Percentiles rank a stretch among this genome's conserved stretches.
Conservation (phyloP, 1,140 invertebrate genomes). For the Heliothis subflexa region DNA sequence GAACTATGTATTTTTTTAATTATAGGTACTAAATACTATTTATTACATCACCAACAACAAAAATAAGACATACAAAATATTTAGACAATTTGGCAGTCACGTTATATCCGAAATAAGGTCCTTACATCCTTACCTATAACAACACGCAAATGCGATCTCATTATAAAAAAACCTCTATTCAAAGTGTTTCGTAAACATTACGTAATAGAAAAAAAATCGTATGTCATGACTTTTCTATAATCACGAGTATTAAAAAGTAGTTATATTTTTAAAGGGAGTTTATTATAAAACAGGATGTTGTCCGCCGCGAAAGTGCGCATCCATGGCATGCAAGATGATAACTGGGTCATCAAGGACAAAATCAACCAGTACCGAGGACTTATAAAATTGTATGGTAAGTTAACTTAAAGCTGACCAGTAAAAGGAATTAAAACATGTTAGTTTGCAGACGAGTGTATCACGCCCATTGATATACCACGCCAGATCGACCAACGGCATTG, state of each 20-base stretch:
- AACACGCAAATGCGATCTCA: background rate
- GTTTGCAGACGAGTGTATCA: too few relatives aligned
- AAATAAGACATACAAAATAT: too few relatives aligned
- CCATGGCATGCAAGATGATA: constrained; percentile 87
- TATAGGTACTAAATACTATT: too few relatives aligned
- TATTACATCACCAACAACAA: too few relatives aligned
- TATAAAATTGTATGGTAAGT: constrained; percentile 88
- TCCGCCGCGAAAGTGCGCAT: constrained; percentile 86
- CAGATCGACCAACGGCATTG: too few relatives aligned
- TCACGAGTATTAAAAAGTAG: too few relatives aligned
- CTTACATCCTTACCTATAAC: background rate
- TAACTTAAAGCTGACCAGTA: background rate
- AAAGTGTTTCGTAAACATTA: too few relatives aligned
- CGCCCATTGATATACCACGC: too few relatives aligned
- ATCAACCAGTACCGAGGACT: constrained; percentile 88
- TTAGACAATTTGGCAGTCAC: too few relatives aligned
- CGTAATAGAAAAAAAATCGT: background rate
- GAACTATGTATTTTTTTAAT: too few relatives aligned
- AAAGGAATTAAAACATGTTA: too few relatives aligned
- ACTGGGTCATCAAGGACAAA: constrained; percentile 89
- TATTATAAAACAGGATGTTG: constrained; percentile 76
- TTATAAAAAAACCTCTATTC: background rate
- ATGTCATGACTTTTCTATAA: background rate
- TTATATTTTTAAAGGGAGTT: background rate
- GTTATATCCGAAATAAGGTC: too few relatives aligned